Base-by-base conservation (phyloP, 2,797 vertebrate species). In the Huso huso region DNA sequence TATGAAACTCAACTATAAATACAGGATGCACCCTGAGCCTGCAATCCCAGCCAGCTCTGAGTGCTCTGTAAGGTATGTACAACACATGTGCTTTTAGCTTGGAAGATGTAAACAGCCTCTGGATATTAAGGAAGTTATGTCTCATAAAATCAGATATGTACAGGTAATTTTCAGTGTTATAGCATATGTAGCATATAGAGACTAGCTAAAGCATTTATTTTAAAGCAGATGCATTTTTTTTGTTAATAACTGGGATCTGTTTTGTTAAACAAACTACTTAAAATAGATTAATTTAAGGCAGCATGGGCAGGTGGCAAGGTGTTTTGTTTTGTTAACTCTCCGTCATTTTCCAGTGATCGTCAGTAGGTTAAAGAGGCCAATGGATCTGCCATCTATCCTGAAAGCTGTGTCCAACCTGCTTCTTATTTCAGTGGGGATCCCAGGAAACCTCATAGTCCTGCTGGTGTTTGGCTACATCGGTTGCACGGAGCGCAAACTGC, bases 381-480 rank as follows among this genome's bases (percentile, higher is more conserved):
- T 76, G 76, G 70, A 71, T 10, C 57, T 68, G 63, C 77, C 73
- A 53, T 67, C 74, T 53, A 59, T 74, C 12, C 61, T 81, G 61
- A 72, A 78, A 12, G 70, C 76, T 8, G 61, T 71, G 61, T 66
- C 72, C 52, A 78, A 77, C 52, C 52, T 79, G 67, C 67, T 66
- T 10, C 66, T 81, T 62, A 68, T 74, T 49, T 13, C 62, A 4
- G 75, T 78, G 49, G 77, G 76, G 15, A 76, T 77, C 61, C 79
- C 74, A 7, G 74, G 75, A 37, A 81, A 79, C 58, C 60, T 77
- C n/a, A 63, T 65, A 37, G 74, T 77, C 52, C 51, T 81, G 63
- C 71, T 69, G 60, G 65, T 75, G 49, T 78, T 81, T 51, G 11
- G 71, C 15, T 69, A 72, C 59, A 72, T 71, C 4, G 68, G 61